Base-by-base conservation (phyloP, 2,888 invertebrate genomes). In the Lamellibrachia columna region DNA sequence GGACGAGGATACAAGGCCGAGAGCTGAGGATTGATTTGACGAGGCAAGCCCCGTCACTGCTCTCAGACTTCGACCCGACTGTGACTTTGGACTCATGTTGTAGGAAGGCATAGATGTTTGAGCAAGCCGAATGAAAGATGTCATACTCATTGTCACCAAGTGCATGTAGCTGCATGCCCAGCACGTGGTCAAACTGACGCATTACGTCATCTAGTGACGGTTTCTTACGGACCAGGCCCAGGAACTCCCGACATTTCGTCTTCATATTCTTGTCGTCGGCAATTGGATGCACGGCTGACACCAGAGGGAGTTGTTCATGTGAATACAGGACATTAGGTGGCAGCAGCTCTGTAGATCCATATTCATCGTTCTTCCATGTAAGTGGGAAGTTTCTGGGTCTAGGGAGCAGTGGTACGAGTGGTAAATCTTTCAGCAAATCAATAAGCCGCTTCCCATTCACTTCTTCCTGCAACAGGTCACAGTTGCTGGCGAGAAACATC, bases 161-260 rank as follows among this genome's bases (percentile, higher is more conserved):
- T 28, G 22, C 22, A 22, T 90, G 7, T 40, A 91, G 90, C 15
- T 93, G 92, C 4, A 93, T 52, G 6, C 6, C 52, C 11, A 94
- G 91, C 22, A 92, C 93, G 55, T 94, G 93, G 60, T 94, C 93
- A 11, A 94, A 91, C 53, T 94, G 94, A 3, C 92, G 92, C 53
- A 93, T 52, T 7, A 94, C 93, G 28, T 93, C 93, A 28, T 93
- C 92, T 6, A 93, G 52, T 8, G 91, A 53, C 0, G 92, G 93
- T 52, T 92, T 90, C n/a, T 93, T 92, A 15, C 52, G 53, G 53
- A 53, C 52, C 91, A 94, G 90, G 7, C 93, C 91, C 53, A 94
- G 90, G 91, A 94, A 94, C 52, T 92, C 90, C 55, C 92, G 92
- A 40, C 93, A 93, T n/a, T 91, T 60, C 7, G 22, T n/a, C 4